Evolutionary conservation across 2,113 vertebrate genomes (phyloP), one percentile per base, ranked within the genome.

Genomic region (Emydura subglobosa): DNA sequence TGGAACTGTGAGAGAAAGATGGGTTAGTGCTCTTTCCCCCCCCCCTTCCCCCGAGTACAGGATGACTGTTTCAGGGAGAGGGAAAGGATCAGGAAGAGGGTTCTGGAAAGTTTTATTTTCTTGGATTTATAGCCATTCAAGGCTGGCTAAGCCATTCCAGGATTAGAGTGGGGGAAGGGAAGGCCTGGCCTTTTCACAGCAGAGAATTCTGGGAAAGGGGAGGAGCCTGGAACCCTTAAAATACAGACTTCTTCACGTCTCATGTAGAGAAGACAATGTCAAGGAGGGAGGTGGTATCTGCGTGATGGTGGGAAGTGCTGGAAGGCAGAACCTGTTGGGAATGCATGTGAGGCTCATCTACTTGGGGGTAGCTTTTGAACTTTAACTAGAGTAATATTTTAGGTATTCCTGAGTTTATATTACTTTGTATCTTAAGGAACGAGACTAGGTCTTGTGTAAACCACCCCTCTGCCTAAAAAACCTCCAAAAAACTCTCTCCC

Each of bases 211-310:
- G 78, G 78, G 78, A 79, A 29, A 22, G 49, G 10, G 25, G 76
- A 50, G 29, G 50, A n/a, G 34, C 50, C 7, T 53, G 31, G 22
- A 34, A 29, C 31, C 31, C 9, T 49, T 82, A 82, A 94, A 65
- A 80, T 2, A 17, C 13, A n/a, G 13, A 11, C 1, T 5, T 3
- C 16, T 57, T 74, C 5, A 3, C 0, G 57, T n/a, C 2, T 2
- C 25, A 2, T 87, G 17, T 0, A 47, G 65, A 27, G 31, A 29
- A n/a, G 29, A 5, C 0, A 7, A 11, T 21, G 27, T 9, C 86
- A 39, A 2, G 2, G 2, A 12, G 2, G 7, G 31, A 82, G 24
- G 0, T 19, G 22, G 4, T 6, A 10, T 1, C 0, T 0, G 0
- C 1, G n/a, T 1, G 6, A 3, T 44, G 51, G 72, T 91, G 55